Conservation (phyloP, 2,888 invertebrate genomes). For the Suillia variegata region DNA sequence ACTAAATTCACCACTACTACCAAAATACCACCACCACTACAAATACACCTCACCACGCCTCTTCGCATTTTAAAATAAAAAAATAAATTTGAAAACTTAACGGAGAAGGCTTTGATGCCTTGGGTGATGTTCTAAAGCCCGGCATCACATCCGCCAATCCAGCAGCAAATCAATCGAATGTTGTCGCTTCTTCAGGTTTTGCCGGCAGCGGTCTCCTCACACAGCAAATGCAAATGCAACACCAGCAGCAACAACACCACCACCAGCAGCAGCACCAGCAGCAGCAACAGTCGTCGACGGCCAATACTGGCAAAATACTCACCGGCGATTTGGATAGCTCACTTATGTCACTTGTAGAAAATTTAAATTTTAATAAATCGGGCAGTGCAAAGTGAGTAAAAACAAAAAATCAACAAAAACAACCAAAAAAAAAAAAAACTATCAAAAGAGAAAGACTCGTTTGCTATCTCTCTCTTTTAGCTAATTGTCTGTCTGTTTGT, state of each 20-base stretch:
- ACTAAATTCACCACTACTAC: conserved; percentile 5
- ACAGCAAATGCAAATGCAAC: conserved; percentile 36
- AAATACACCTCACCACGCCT: conserved; percentile 4
- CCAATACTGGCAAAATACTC: conserved; percentile 74
- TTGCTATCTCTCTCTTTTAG: too few species aligned
- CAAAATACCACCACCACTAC: conserved; percentile 27
- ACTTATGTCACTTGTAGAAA: conserved; percentile 90
- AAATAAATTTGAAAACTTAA: conserved; percentile 29
- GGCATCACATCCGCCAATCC: conserved; percentile 55
- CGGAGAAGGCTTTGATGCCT: conserved; percentile 71
- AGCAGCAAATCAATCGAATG: conserved; percentile 53
- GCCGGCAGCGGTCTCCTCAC: conserved; percentile 49
- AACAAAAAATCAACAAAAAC: too few species aligned
- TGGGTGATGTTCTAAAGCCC: conserved; percentile 75
- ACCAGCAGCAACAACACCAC: conserved; percentile 35
- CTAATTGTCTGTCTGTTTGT: too few species aligned
- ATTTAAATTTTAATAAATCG: conserved; percentile 84
- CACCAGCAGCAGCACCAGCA: conserved; percentile 48
- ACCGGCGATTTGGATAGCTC: conserved; percentile 94
- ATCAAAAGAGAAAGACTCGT: too few species aligned
- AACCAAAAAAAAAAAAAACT: too few species aligned
- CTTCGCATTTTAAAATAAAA: conserved; percentile 37
- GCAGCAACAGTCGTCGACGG: conserved; percentile 60
- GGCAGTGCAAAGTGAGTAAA: conserved; percentile 70
- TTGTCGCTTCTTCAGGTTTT: conserved; percentile 59